Evolutionary conservation across 2,797 vertebrate genomes (phyloP), one percentile per base, ranked within the genome.

Genomic region (Hydrophis major): DNA sequence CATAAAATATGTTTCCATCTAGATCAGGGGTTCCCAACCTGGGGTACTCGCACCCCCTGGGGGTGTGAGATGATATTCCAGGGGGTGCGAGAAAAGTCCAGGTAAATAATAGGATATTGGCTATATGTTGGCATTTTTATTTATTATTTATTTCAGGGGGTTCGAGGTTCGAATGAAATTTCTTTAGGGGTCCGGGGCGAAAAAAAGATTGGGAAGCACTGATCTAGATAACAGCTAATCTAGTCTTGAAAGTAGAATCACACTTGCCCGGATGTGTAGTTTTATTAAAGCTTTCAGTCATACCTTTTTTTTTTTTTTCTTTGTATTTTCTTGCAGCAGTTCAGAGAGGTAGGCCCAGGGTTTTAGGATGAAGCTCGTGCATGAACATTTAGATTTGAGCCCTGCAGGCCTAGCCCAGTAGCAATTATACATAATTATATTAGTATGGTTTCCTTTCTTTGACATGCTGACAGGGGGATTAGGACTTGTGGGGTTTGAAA

Each of bases 371-470:
- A 42, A 63, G 50, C 66, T 88, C 0, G 2, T 88, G 10, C 2
- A 7, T 69, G n/a, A 53, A 10, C 50, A 5, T 55, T 6, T 47
- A 32, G 87, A 66, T 13, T n/a, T 87, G 86, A n/a, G 83, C 47
- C 60, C 47, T 47, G n/a, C 53, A 57, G 25, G 18, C 74, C 69
- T 90, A 47, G 12, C 16, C 42, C 37, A 42, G 56, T 16, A 42
- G 28, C 59, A 86, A 60, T 60, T 91, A 60, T 20, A 50, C 3
- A 22, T 86, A 91, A 47, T 95, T 88, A 87, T 25, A 94, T 90
- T 95, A 92, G 27, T 92, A 94, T 1, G 0, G 32, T 95, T 90
- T 94, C 95, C 32, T 94, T 86, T 3, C 90, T 25, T 94, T 89
- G 94, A 32, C 94, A 91, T 61, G 1, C 89, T 90, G 66, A 89